Evolutionary conservation across 2,797 vertebrate genomes (phyloP).

Genomic region (Sphaeramia orbicularis): DNA sequence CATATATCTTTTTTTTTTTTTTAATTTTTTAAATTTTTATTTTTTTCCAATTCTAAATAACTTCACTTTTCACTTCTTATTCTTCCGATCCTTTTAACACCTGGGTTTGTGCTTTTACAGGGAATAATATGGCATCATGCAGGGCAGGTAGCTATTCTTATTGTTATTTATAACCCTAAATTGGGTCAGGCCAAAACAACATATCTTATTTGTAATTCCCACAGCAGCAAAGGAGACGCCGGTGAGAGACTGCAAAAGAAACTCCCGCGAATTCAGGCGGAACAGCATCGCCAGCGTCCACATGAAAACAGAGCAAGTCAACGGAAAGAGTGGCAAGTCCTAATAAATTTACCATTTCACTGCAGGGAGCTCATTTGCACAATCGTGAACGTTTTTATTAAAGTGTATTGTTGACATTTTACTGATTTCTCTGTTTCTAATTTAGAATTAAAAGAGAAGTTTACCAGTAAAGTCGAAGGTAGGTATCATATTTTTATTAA

Average conservation of each 20-base stretch:
- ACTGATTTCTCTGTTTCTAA: constrained; percentile 17
- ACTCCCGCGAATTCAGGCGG: constrained; percentile 70
- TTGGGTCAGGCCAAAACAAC: constrained; percentile 82
- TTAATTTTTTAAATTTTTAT: too few species aligned
- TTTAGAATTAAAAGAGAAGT: constrained; percentile 69
- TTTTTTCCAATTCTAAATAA: constrained; percentile 75
- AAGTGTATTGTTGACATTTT: background rate
- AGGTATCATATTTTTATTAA: constrained; percentile 22
- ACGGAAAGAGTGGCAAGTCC: constrained; percentile 68
- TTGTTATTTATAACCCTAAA: constrained; percentile 82
- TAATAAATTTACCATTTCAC: constrained; percentile 8
- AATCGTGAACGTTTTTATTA: background rate
- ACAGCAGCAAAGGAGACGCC: constrained; percentile 70
- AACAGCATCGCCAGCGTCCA: constrained; percentile 71
- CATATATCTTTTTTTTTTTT: background rate
- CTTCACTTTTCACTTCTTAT: constrained; percentile 11
- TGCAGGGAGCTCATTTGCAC: constrained; percentile 2
- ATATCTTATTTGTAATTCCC: constrained; percentile 79
- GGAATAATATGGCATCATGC: constrained; percentile 47
- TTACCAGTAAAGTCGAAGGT: constrained; percentile 79
- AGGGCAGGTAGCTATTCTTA: constrained; percentile 67
- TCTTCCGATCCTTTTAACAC: constrained; percentile 47
- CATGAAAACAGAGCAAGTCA: constrained; percentile 35
- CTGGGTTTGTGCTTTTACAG: constrained; percentile 58
- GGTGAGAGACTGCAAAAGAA: constrained; percentile 69